Percentiles rank a stretch among this genome's conserved stretches.
Conservation (phyloP, 2,888 invertebrate species). For the Anarsia innoxiella region DNA sequence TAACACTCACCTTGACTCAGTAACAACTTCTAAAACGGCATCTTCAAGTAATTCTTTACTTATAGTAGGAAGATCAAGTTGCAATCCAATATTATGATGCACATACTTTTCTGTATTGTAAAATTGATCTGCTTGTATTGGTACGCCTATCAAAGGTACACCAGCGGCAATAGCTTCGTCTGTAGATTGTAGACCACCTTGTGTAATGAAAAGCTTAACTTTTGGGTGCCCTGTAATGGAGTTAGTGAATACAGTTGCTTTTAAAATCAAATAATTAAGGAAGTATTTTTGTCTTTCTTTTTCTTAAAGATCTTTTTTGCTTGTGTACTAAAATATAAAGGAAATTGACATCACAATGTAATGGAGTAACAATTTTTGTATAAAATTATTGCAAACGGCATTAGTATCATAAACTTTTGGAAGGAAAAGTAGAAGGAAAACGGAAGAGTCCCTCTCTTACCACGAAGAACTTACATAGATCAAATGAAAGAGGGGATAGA, state of each 20-base stretch:
- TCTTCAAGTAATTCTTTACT: slow-evolving; percentile 23
- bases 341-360: no score
- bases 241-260: background rate
- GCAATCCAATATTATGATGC: slow-evolving; percentile 32
- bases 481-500: no score
- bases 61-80: slow-evolving; percentile 26
- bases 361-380: no score
- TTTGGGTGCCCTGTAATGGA: slow-evolving; percentile 50
- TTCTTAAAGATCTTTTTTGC: no score
- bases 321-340: no score
- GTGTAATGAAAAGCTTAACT: slow-evolving; percentile 34
- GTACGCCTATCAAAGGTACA: slow-evolving; percentile 5
- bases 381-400: background rate
- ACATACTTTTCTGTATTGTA: slow-evolving; percentile 37
- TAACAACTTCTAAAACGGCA: slow-evolving; percentile 24
- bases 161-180: slow-evolving; percentile 5
- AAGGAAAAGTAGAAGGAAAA: no score
- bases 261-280: background rate
- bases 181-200: slow-evolving; percentile 7
- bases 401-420: background rate
- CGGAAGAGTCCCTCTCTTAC: no score
- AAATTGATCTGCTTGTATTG: slow-evolving; percentile 48
- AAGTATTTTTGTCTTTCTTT: no score
- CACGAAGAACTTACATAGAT: no score
- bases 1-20: no score